Percentiles rank a stretch among this genome's conserved stretches.
Conservation (phyloP, 2,888 invertebrate genomes). For the Argyresthia albistria region DNA sequence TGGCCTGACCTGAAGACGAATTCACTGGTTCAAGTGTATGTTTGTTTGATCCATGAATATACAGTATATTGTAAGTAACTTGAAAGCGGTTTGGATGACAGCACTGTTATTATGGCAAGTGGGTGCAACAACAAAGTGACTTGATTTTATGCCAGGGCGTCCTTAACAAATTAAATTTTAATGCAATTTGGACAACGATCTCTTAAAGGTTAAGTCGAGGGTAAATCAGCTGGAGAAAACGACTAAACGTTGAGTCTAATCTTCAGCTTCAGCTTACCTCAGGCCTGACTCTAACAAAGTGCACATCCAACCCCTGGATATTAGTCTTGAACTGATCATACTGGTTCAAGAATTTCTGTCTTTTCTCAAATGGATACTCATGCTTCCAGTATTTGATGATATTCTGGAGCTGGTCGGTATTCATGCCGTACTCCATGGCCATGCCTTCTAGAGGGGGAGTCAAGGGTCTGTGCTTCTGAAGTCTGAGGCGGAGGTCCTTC, state of each 20-base stretch:
- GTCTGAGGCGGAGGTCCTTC: slow-evolving; percentile 34
- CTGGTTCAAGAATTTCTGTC: slow-evolving; percentile 77
- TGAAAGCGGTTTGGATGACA: background rate
- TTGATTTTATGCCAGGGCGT: background rate
- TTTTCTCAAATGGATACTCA: slow-evolving; percentile 74
- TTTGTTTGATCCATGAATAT: background rate
- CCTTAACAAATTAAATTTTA: background rate
- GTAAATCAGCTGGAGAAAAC: no score
- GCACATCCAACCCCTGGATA: slow-evolving; percentile 80
- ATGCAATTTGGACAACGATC: background rate
- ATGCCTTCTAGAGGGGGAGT: slow-evolving; percentile 75
- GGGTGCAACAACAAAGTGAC: background rate
- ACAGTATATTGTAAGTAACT: background rate
- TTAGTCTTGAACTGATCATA: slow-evolving; percentile 83
- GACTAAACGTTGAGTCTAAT: background rate
- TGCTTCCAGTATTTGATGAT: slow-evolving; percentile 84
- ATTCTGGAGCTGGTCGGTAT: slow-evolving; percentile 75
- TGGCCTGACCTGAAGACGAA: background rate
- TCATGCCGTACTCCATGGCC: slow-evolving; percentile 86
- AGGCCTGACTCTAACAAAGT: slow-evolving; percentile 81
- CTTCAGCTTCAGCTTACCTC: slow-evolving; percentile 13
- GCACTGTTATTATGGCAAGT: background rate
- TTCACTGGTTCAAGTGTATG: background rate
- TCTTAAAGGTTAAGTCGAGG: background rate
- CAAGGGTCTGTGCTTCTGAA: slow-evolving; percentile 31